Percentiles rank a stretch among this genome's conserved stretches.
Conservation (phyloP, 2,888 invertebrate species). For the Agrotis ipsilon region DNA sequence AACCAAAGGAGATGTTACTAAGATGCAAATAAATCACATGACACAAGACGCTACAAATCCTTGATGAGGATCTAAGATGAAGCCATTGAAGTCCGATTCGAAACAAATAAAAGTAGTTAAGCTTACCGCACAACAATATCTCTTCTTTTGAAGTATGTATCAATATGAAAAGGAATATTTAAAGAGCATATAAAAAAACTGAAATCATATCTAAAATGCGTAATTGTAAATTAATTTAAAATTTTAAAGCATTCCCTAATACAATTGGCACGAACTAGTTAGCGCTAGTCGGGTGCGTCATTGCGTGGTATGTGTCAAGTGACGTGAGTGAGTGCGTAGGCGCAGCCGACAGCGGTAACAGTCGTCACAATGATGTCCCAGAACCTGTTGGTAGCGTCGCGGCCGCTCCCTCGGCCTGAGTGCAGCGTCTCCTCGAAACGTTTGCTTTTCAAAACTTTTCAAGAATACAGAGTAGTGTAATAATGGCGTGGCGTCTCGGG, state of each 20-base stretch:
- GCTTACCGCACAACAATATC: slow-evolving; percentile 82
- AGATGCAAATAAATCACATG: slow-evolving; percentile 83
- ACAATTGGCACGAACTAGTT: slow-evolving; percentile 75
- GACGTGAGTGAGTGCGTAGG: slow-evolving; percentile 53
- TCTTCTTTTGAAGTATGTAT: slow-evolving; percentile 76
- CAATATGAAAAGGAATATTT: slow-evolving; percentile 76
- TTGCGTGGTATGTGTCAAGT: slow-evolving; percentile 25
- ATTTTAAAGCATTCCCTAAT: slow-evolving; percentile 81
- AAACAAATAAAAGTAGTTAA: slow-evolving; percentile 77
- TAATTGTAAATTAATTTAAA: slow-evolving; percentile 73
- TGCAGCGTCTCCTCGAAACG: slow-evolving; percentile 90
- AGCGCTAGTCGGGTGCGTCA: slow-evolving; percentile 73
- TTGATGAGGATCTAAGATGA: slow-evolving; percentile 79
- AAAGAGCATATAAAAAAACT: slow-evolving; percentile 76
- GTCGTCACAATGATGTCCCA: slow-evolving; percentile 84
- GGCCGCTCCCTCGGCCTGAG: slow-evolving; percentile 91
- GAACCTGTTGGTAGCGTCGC: slow-evolving; percentile 87
- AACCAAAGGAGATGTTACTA: slow-evolving; percentile 88
- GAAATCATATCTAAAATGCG: slow-evolving; percentile 77
- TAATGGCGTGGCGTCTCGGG: slow-evolving; percentile 91
- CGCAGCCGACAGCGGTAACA: slow-evolving; percentile 73
- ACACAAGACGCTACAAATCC: slow-evolving; percentile 81
- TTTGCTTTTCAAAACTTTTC: slow-evolving; percentile 88
- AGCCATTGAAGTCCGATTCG: slow-evolving; percentile 78
- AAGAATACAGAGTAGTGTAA: slow-evolving; percentile 84